Evolutionary conservation across 2,113 vertebrate species (phyloP).

Genomic region (Phrynosoma blainvillii): DNA sequence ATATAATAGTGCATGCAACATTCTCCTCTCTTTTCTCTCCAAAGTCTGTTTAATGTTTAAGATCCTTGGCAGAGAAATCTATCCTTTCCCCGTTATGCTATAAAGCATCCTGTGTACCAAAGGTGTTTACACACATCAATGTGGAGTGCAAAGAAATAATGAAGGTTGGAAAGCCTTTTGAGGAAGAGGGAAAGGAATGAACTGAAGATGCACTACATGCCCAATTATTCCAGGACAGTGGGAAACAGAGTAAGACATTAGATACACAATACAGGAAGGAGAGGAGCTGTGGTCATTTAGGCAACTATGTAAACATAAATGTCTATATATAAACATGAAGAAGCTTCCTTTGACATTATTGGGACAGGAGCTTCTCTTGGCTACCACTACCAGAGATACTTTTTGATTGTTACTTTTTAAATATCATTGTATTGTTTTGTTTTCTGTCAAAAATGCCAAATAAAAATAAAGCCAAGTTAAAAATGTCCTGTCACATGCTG

Average conservation of each 20-base stretch:
- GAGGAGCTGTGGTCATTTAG: not conserved
- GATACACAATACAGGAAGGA: not conserved
- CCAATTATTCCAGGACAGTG: not conserved
- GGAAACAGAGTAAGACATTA: not conserved
- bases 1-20: too few relatives aligned
- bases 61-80: not conserved
- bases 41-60: not conserved
- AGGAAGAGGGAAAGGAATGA: not conserved
- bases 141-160: not conserved
- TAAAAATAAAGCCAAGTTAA: not conserved
- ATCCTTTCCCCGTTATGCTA: not conserved
- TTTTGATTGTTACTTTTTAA: too few relatives aligned
- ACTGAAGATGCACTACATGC: not conserved
- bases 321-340: not conserved
- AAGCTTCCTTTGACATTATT: too few relatives aligned
- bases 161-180: not conserved
- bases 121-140: not conserved
- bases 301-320: not conserved
- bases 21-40: not conserved
- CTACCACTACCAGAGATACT: too few relatives aligned
- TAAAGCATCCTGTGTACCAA: not conserved
- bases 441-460: too few relatives aligned
- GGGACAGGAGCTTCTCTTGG: too few relatives aligned
- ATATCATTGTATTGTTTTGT: too few relatives aligned
- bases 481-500: not conserved